Evolutionary conservation across 2,113 vertebrate genomes (phyloP).

Genomic region (Microcebus lehilahytsara): DNA sequence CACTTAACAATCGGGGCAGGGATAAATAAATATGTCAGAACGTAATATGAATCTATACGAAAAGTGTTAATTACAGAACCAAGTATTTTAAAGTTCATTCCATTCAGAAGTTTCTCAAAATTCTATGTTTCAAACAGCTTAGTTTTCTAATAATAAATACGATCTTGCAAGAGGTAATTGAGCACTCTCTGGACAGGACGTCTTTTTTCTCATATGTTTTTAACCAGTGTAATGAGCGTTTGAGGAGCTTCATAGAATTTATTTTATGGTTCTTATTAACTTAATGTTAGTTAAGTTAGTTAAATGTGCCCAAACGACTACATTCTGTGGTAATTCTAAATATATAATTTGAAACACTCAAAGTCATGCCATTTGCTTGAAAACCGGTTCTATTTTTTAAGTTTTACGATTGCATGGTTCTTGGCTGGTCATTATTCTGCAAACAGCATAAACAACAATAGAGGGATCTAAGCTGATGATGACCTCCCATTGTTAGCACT

Average conservation of each 20-base stretch:
- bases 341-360: background rate
- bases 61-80: background rate
- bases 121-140: background rate
- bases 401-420: background rate
- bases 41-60: background rate
- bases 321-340: slow-evolving; percentile 58
- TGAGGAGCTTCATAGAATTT: background rate
- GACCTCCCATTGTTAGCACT: background rate
- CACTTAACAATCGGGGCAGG: background rate
- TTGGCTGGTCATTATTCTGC: slow-evolving; percentile 9
- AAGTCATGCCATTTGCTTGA: background rate
- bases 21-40: background rate
- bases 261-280: background rate
- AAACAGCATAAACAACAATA: background rate
- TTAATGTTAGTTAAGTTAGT: slow-evolving; percentile 51
- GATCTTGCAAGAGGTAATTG: background rate
- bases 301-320: slow-evolving; percentile 33
- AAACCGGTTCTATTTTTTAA: slow-evolving; percentile 31
- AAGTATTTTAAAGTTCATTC: background rate
- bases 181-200: background rate
- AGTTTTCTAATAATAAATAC: background rate
- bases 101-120: background rate
- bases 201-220: background rate
- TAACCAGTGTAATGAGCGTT: background rate
- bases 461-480: background rate